These are phyloP conservation scores for Porites rus DNA, from an alignment of 92 coral and sea anemone species.

Conservation along the genomic window DNA sequence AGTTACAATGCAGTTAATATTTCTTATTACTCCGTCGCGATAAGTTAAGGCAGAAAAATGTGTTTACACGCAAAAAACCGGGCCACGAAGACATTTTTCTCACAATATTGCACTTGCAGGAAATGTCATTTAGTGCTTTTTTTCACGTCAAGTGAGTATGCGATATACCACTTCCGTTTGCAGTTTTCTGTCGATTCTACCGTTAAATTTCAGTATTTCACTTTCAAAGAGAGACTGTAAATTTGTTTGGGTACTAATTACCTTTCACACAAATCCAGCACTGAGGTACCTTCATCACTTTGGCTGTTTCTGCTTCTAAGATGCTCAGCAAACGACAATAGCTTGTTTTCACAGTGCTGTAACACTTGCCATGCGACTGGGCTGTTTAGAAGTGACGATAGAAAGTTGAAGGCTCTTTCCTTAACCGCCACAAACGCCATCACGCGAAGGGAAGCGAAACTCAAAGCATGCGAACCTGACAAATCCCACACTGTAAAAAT, in stretches of 20 bases:
- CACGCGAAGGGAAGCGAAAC: slow-evolving; percentile 9
- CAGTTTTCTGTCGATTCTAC: too few relatives aligned
- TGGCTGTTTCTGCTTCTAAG: neutral
- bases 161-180: too few relatives aligned
- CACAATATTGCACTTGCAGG: too few relatives aligned
- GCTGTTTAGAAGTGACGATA: slow-evolving; percentile 1
- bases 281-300: neutral
- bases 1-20: too few relatives aligned
- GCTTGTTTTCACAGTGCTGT: neutral
- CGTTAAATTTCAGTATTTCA: too few relatives aligned
- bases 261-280: slow-evolving; percentile 1
- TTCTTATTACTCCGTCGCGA: too few relatives aligned
- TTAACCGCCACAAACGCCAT: slow-evolving; percentile 31
- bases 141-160: too few relatives aligned
- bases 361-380: slow-evolving; percentile 7
- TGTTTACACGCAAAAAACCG: too few relatives aligned
- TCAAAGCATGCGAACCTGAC: neutral
- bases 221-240: too few relatives aligned
- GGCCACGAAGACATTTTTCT: too few relatives aligned
- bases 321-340: neutral
- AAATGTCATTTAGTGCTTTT: too few relatives aligned
- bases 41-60: too few relatives aligned
- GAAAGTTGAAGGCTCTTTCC: slow-evolving; percentile 4
- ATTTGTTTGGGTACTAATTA: neutral
- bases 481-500: neutral